Conservation (phyloP, 1,140 invertebrate genomes). For the Bombus sylvicola region DNA sequence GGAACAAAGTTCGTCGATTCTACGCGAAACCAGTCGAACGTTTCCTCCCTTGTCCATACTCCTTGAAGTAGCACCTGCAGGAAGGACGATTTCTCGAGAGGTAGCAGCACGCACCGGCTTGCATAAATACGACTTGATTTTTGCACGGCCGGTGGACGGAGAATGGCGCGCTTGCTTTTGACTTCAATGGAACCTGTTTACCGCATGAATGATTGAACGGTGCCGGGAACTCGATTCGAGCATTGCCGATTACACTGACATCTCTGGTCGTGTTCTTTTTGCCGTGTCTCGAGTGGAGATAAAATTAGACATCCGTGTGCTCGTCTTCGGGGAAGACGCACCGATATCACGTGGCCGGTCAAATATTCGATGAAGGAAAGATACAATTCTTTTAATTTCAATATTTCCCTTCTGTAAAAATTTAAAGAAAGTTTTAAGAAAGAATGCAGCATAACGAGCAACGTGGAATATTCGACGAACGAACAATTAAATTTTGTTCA, state of each 20-base stretch:
- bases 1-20: background rate
- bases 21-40: constrained; percentile 5
- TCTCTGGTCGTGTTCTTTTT: constrained; percentile 14
- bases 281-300: constrained; percentile 5
- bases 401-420: too few relatives aligned
- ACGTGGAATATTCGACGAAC: background rate
- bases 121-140: constrained; percentile 49
- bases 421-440: background rate
- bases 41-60: background rate
- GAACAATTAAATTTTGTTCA: background rate
- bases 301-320: constrained; percentile 44
- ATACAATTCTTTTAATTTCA: background rate
- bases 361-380: background rate
- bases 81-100: constrained; percentile 26
- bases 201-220: constrained; percentile 57
- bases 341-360: background rate
- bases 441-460: background rate
- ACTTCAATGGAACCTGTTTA: constrained; percentile 56
- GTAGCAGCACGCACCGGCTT: constrained; percentile 27
- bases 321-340: constrained; percentile 5
- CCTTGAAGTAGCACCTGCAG: constrained; percentile 28
- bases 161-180: constrained; percentile 39
- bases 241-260: constrained; percentile 50
- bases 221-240: constrained; percentile 50
- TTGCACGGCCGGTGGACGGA: constrained; percentile 17